These are phyloP conservation scores for Brachirus orientalis DNA, from an alignment of 2,113 vertebrate species.

Conservation along the genomic window DNA sequence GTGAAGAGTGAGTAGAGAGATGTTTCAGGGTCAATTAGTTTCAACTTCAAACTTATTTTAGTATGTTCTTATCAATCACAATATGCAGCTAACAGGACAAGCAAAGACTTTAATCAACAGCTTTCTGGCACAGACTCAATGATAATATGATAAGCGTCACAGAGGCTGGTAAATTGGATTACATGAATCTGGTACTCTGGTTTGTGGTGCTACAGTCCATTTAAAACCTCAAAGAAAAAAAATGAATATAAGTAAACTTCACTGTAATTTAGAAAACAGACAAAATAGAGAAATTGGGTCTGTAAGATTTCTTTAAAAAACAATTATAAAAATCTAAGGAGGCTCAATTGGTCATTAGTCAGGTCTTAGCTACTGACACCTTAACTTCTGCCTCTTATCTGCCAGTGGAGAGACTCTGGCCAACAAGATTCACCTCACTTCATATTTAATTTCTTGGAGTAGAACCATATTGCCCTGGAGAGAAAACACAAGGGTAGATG, in stretches of 20 bases:
- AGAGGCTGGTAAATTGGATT: conserved; percentile 37
- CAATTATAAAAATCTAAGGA: background rate
- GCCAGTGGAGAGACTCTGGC: conserved; percentile 55
- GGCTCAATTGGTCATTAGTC: conserved; percentile 4
- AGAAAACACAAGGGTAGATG: conserved; percentile 43
- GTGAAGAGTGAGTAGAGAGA: no score
- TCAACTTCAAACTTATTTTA: background rate
- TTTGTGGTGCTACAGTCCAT: conserved; percentile 35
- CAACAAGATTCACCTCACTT: conserved; percentile 68
- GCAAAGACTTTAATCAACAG: conserved; percentile 29
- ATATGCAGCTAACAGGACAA: no score
- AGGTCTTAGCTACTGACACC: conserved; percentile 8
- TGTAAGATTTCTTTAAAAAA: background rate
- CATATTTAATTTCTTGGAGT: conserved; percentile 75
- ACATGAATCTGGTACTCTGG: conserved; percentile 4
- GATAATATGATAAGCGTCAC: conserved; percentile 43
- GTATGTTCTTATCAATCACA: background rate
- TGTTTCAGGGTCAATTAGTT: conserved; percentile 1
- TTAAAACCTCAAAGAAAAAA: no score
- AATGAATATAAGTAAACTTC: background rate
- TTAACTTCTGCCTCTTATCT: no score
- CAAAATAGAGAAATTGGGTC: background rate
- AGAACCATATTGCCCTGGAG: conserved; percentile 51
- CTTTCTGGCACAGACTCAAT: conserved; percentile 38
- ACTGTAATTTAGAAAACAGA: background rate